phyloP scores from a whole-genome alignment of 2,797 vertebrate species.

The Acanthurus leucopareius region DNA sequence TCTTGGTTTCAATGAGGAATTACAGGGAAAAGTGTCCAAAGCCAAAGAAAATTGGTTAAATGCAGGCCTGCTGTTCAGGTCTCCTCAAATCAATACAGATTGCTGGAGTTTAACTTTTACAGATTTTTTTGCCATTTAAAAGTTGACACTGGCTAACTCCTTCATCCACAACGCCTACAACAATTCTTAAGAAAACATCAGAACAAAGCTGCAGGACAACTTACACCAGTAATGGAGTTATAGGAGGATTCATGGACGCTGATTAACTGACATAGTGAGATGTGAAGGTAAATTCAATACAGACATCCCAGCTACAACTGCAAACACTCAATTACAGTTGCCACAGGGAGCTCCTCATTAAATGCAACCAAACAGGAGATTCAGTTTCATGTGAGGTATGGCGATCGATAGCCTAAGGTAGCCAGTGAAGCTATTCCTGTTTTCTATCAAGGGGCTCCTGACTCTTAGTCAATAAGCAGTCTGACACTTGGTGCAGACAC shows the following conservation, averaged over 20 bases:
- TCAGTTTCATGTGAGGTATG: conserved; percentile 72
- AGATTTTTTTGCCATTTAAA: conserved; percentile 7
- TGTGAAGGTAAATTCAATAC: conserved; percentile 67
- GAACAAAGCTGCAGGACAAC: conserved; percentile 41
- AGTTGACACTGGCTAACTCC: conserved; percentile 4
- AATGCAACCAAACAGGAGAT: conserved; percentile 73
- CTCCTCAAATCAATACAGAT: conserved; percentile 32
- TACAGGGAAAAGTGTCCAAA: conserved; percentile 40
- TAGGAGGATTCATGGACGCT: conserved; percentile 44
- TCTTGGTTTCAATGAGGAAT: conserved; percentile 29
- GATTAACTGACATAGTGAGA: conserved; percentile 61
- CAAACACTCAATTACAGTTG: conserved; percentile 72
- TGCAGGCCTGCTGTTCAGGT: conserved; percentile 15
- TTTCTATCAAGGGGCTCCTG: conserved; percentile 63
- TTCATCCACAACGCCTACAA: conserved; percentile 18
- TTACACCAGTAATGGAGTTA: conserved; percentile 45
- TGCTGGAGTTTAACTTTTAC: conserved; percentile 11
- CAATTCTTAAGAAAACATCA: conserved; percentile 15
- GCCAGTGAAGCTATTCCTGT: conserved; percentile 70
- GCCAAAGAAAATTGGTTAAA: conserved; percentile 28
- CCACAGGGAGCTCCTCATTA: conserved; percentile 73
- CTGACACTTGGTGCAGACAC: conserved; percentile 61
- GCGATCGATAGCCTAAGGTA: conserved; percentile 73
- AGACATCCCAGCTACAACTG: conserved; percentile 66
- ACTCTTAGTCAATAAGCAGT: conserved; percentile 72